Percentiles rank a stretch among this genome's conserved stretches.
phyloP scores from a whole-genome alignment of 1,140 invertebrate genomes.

The Andricus grossulariae region DNA sequence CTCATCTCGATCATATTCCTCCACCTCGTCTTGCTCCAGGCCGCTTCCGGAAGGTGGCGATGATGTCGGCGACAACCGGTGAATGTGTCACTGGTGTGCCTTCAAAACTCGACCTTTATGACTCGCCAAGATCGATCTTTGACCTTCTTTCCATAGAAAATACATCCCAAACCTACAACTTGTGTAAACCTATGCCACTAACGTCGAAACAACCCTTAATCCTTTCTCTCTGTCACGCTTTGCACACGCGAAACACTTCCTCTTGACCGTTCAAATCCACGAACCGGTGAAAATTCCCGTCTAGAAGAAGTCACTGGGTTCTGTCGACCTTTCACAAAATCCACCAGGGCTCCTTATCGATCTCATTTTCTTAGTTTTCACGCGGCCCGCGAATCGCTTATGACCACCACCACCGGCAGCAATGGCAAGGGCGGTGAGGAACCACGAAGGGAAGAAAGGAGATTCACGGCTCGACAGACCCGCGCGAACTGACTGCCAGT shows the following conservation, averaged over 20 bases:
- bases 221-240: constrained; percentile 7
- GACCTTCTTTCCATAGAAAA: constrained; percentile 53
- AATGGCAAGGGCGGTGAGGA: constrained; percentile 22
- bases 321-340: no score
- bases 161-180: constrained; percentile 34
- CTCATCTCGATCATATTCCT: constrained; percentile 7
- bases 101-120: constrained; percentile 1
- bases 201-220: neutral
- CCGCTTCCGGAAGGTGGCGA: constrained; percentile 56
- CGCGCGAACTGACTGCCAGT: constrained; percentile 59
- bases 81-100: constrained; percentile 37
- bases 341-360: neutral
- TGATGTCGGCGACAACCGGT: constrained; percentile 45
- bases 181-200: neutral
- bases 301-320: no score
- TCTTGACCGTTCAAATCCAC: neutral
- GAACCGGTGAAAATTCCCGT: no score
- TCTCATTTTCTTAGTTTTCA: neutral
- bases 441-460: constrained; percentile 35
- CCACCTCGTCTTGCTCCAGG: neutral
- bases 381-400: neutral
- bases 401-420: constrained; percentile 9
- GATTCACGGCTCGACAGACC: constrained; percentile 60
- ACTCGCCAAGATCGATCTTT: constrained; percentile 61
- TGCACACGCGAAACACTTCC: constrained; percentile 33